Evolutionary conservation across 1,140 invertebrate genomes (phyloP), one percentile per base, ranked within the genome.

Genomic region (Heterodera carotae): DNA sequence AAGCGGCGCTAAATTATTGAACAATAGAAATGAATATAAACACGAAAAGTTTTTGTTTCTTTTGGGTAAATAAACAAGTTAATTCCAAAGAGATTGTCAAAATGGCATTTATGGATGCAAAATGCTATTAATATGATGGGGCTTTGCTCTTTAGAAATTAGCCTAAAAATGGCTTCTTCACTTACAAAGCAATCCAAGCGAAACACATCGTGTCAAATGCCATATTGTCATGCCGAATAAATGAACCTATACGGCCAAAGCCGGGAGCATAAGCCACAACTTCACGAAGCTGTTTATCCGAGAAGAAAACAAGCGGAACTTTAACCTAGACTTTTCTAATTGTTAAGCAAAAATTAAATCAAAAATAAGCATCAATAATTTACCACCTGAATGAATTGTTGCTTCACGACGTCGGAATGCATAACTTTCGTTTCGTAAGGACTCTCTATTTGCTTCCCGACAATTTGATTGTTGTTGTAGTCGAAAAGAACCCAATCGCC

Each of bases 111-210:
- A n/a, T n/a, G n/a, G n/a, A n/a, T n/a, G n/a, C n/a, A n/a, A n/a
- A n/a, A n/a, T n/a, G n/a, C n/a, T n/a, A n/a, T n/a, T n/a, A n/a
- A n/a, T n/a, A n/a, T n/a, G n/a, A n/a, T n/a, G n/a, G n/a, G n/a
- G n/a, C n/a, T n/a, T n/a, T n/a, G n/a, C n/a, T n/a, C n/a, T n/a
- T n/a, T n/a, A n/a, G n/a, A n/a, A n/a, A 43, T 43, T 6, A 43
- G 39, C 39, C 12, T 6, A 43, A 43, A 43, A 43, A 43, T 43
- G n/a, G n/a, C n/a, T n/a, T n/a, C n/a, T n/a, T 60, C 7, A 43
- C 27, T 31, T 33, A 74, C 72, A 74, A 74, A 29, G 56, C 43
- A 74, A 74, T 74, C 72, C 72, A 59, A 15, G 48, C 72, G n/a
- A 56, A 64, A 62, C 33, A 74, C 25, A 74, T 43, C 8, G 39